These are phyloP conservation scores for Procavia capensis DNA, from an alignment of 2,113 vertebrate genomes.

Conservation along the genomic window DNA sequence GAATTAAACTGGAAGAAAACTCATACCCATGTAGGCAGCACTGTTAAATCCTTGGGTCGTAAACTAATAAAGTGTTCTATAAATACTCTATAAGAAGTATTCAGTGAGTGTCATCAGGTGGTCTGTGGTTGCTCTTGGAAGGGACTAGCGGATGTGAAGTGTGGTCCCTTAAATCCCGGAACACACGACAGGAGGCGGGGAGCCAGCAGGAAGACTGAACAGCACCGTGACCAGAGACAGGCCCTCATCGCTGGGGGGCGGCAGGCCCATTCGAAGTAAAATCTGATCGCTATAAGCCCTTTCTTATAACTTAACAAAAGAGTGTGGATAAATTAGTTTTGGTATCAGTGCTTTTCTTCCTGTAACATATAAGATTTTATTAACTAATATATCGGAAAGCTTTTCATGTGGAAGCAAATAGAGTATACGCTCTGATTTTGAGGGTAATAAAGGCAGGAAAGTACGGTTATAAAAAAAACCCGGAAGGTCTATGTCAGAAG, in stretches of 20 bases:
- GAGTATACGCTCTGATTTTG: background rate
- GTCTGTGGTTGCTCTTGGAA: background rate
- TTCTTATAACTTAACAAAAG: background rate
- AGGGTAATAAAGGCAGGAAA: background rate
- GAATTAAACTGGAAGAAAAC: background rate
- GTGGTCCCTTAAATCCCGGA: no score
- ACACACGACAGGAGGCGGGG: background rate
- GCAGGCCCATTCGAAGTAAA: background rate
- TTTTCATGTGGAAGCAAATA: background rate
- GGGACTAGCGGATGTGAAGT: background rate
- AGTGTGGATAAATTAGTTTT: background rate
- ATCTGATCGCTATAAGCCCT: background rate
- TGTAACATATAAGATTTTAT: background rate
- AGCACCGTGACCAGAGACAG: rapidly evolving
- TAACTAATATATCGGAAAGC: background rate
- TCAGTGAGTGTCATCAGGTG: background rate
- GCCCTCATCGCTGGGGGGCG: rapidly evolving
- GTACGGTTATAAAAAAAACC: background rate
- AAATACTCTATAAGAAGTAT: background rate
- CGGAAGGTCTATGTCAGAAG: background rate
- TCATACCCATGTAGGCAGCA: background rate
- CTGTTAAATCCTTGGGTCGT: background rate
- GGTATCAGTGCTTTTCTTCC: background rate
- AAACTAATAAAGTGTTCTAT: background rate
- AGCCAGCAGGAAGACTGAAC: background rate